Base-by-base conservation (phyloP, 1,140 invertebrate genomes). In the Microvelia longipes region DNA sequence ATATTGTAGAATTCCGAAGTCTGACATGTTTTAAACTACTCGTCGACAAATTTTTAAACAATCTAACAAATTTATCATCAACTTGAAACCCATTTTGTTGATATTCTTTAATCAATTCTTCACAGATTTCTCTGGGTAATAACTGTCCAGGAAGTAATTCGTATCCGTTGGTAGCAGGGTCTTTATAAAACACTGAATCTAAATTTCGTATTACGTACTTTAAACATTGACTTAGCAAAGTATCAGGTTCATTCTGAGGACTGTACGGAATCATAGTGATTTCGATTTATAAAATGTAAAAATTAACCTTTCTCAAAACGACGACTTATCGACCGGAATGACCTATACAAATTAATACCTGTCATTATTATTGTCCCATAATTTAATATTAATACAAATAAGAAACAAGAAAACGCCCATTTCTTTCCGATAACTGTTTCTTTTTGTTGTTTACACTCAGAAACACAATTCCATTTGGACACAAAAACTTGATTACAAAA, bases 21-120 rank as follows among this genome's bases (percentile, higher is more conserved):
- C 84, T 84, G 1, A 94, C 84, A 63, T 83, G 80, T 74, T 86
- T 86, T 1, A 94, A 79, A 69, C 87, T 85, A 0, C 90, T 91
- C 14, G 81, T 80, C 0, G 78, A 75, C 11, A 81, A 80, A 77
- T 93, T 86, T 73, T 83, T 79, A 76, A 94, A 92, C 71, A 93
- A 82, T 71, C 85, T 83, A 2, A 90, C 83, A 73, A 91, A 87
- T 68, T 80, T 82, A 73, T 90, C 85, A 75, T 86, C 84, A 19
- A 77, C 62, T 60, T 71, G 69, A 61, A 64, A 69, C 2, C 72
- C 71, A 68, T 82, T 82, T 71, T 83, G 82, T 70, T 87, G 85
- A 72, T 85, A 85, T 15, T 82, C 79, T 69, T 85, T 78, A 2
- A 92, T 79, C 24, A 91, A 79, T 77, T 82, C 84, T 77, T 90